phyloP scores from a whole-genome alignment of 2,797 vertebrate genomes.

The Hydrophis major region DNA sequence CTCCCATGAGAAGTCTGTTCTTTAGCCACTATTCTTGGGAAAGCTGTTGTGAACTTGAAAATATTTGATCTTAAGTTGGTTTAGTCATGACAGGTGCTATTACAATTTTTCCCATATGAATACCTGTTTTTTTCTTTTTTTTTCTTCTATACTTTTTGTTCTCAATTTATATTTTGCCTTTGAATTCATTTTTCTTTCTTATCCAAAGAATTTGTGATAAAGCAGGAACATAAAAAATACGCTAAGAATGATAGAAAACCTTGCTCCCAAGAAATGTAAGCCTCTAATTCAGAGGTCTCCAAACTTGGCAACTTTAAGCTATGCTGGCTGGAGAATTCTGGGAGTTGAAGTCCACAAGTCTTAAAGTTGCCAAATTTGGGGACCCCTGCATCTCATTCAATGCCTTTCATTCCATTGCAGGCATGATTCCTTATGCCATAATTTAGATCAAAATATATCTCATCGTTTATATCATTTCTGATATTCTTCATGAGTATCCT shows the following conservation, averaged over 20 bases:
- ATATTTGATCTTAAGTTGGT: not conserved
- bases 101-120: not conserved
- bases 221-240: not conserved
- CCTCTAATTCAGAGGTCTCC: not conserved
- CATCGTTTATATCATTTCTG: conserved; percentile 28
- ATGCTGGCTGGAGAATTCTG: no score
- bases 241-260: not conserved
- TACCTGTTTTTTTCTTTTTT: not conserved
- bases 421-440: not conserved
- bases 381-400: not conserved
- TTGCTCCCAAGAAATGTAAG: not conserved
- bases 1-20: not conserved
- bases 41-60: not conserved
- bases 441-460: not conserved
- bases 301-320: no score
- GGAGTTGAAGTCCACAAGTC: no score
- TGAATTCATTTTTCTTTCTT: not conserved
- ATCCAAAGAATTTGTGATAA: not conserved
- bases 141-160: not conserved
- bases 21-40: not conserved
- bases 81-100: not conserved
- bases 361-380: no score
- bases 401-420: not conserved
- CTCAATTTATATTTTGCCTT: not conserved
- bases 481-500: conserved; percentile 27